Percentiles rank a stretch among this genome's conserved stretches.
Evolutionary conservation across 2,113 vertebrate genomes (phyloP).

Genomic region (Triplophysa tibetana): DNA sequence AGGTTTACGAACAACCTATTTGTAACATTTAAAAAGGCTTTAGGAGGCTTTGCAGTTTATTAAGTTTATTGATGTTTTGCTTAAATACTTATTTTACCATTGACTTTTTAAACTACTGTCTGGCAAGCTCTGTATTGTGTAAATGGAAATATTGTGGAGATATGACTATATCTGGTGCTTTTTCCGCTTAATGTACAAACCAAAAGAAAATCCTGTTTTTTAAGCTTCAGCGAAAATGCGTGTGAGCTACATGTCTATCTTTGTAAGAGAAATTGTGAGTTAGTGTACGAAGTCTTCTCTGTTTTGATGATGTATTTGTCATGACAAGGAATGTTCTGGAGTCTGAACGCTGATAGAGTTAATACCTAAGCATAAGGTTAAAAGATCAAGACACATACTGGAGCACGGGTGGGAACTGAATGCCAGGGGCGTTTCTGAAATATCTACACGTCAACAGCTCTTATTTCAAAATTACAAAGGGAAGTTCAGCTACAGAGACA

Average conservation of each 20-base stretch:
- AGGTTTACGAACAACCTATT: not conserved
- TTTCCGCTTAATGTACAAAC: not conserved
- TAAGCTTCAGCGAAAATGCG: no score
- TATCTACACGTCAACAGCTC: conserved; percentile 16
- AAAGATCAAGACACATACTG: not conserved
- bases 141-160: no score
- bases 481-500: not conserved
- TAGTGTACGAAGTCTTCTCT: not conserved
- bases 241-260: no score
- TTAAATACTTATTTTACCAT: not conserved
- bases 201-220: no score
- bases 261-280: no score
- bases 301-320: not conserved
- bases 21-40: not conserved
- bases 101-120: not conserved
- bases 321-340: not conserved
- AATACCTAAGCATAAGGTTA: not conserved
- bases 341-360: not conserved
- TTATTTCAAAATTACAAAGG: conserved; percentile 9
- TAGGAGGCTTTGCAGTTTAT: not conserved
- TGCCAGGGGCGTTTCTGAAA: conserved; percentile 28
- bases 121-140: not conserved
- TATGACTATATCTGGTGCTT: not conserved
- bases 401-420: conserved; percentile 40
- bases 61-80: not conserved